These are phyloP conservation scores for Microcaecilia unicolor DNA, from an alignment of 2,797 vertebrate species.

Conservation along the genomic window DNA sequence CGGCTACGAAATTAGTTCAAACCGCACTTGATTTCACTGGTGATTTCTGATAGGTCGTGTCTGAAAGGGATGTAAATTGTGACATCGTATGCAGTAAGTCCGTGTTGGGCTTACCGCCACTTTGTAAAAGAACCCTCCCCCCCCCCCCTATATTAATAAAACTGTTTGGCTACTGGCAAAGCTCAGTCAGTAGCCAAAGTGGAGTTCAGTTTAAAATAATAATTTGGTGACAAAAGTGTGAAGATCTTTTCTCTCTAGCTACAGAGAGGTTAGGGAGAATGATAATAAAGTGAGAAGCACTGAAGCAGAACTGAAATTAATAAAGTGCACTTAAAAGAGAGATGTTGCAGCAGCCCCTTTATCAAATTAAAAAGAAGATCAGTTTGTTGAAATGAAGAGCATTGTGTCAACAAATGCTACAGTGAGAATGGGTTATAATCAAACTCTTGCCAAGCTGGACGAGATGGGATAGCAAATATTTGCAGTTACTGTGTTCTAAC, in stretches of 20 bases:
- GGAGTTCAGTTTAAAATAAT: slow-evolving; percentile 12
- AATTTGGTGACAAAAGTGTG: neutral
- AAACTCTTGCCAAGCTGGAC: no score
- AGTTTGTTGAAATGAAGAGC: neutral
- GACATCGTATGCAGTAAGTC: no score
- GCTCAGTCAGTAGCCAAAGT: slow-evolving; percentile 7
- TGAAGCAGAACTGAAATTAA: neutral
- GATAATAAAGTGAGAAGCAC: neutral
- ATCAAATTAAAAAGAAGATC: neutral
- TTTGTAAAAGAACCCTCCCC: no score
- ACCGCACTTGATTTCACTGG: no score
- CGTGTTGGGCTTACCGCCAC: no score
- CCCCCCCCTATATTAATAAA: slow-evolving; percentile 21
- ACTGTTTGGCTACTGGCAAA: slow-evolving; percentile 11
- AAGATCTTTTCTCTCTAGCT: neutral
- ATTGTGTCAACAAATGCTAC: neutral
- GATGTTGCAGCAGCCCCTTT: neutral
- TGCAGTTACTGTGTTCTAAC: no score
- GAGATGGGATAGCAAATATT: no score
- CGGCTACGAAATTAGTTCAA: no score
- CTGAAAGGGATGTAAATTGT: no score
- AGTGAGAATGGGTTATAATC: no score
- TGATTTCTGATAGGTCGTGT: no score
- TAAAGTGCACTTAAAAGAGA: neutral
- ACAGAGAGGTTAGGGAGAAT: neutral